A percentile compares a stretch with the other conserved stretches of the same genome.
Evolutionary conservation across 2,888 invertebrate species (phyloP).

Genomic region (Cyrtodaria siliqua): DNA sequence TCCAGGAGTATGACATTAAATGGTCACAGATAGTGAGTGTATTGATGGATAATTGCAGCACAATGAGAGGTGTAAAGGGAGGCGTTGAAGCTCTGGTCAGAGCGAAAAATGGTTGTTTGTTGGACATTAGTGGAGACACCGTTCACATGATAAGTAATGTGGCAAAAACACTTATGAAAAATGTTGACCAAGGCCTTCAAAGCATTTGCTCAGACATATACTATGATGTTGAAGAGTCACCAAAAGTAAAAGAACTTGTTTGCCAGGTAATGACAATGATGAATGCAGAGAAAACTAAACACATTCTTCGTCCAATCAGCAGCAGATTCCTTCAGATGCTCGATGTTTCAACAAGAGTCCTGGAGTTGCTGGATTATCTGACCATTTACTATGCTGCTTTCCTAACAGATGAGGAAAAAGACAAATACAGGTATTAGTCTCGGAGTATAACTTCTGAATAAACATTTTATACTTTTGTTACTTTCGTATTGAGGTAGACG

Average conservation of each 20-base stretch:
- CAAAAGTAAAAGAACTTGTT: conserved; percentile 26
- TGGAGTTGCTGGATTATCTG: conserved; percentile 12
- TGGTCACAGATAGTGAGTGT: conserved; percentile 29
- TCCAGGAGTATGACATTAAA: conserved; percentile 24
- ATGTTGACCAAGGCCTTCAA: conserved; percentile 14
- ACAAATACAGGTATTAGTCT: conserved; percentile 11
- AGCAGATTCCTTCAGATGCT: conserved; percentile 41
- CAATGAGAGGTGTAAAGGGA: conserved; percentile 37
- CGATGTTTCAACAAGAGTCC: conserved; percentile 16
- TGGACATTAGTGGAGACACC: conserved; percentile 49
- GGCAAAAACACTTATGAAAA: conserved; percentile 21
- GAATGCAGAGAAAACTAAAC: conserved; percentile 20
- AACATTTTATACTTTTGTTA: too few relatives aligned
- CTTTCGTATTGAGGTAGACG: too few relatives aligned
- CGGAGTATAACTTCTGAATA: too few relatives aligned
- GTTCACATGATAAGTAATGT: conserved; percentile 45
- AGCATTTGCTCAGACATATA: conserved; percentile 27
- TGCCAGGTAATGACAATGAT: conserved; percentile 5
- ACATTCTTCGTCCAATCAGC: conserved; percentile 22
- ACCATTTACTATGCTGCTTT: conserved; percentile 17
- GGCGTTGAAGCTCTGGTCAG: conserved; percentile 35
- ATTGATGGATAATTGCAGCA: conserved; percentile 41
- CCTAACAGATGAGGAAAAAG: conserved; percentile 31
- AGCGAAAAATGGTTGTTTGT: conserved; percentile 26
- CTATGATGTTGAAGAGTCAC: conserved; percentile 43